Conservation (phyloP, 1,140 invertebrate species). For the Brachionus calyciflorus region DNA sequence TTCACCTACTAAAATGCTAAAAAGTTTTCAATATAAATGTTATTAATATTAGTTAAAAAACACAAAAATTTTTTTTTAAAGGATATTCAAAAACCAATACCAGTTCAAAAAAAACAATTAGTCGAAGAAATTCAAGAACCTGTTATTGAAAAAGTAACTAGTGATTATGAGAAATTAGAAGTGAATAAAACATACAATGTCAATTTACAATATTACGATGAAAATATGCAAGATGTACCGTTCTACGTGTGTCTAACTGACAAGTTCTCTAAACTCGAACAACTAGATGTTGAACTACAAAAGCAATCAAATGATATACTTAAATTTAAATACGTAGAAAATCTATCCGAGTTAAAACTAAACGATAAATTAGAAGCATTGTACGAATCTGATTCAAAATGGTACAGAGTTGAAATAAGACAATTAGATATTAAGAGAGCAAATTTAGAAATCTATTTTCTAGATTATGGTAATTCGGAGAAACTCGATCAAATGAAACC, state of each 20-base stretch:
- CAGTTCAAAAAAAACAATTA: no score
- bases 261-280: neutral
- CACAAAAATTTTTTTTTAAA: no score
- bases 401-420: neutral
- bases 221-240: neutral
- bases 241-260: neutral
- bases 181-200: neutral
- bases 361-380: constrained; percentile 8
- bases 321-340: neutral
- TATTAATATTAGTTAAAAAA: no score
- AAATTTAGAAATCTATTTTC: neutral
- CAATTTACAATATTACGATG: neutral
- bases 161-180: neutral
- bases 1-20: no score
- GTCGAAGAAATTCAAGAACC: neutral
- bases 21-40: no score
- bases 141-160: neutral
- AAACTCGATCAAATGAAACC: neutral
- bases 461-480: constrained; percentile 12
- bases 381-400: neutral
- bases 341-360: neutral
- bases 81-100: no score
- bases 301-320: neutral
- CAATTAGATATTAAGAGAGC: neutral
- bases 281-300: neutral